phyloP scores from a whole-genome alignment of 1,140 invertebrate genomes.

The Pantala flavescens region DNA sequence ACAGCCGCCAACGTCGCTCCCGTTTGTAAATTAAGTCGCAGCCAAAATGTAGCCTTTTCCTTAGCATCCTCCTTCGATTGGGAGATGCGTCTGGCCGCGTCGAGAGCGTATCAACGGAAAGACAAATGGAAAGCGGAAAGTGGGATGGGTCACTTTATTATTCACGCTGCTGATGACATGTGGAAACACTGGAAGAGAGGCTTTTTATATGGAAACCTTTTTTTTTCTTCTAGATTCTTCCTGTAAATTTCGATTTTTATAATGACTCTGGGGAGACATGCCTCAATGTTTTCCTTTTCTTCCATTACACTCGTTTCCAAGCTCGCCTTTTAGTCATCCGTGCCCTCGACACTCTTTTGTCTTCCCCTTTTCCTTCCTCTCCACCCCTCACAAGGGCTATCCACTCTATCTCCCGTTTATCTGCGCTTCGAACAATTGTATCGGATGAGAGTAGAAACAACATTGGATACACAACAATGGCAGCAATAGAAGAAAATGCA shows the following conservation, averaged over 20 bases:
- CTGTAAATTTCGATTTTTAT: neutral
- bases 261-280: slow-evolving; percentile 4
- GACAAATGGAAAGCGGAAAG: neutral
- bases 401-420: no score
- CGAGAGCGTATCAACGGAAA: neutral
- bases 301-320: no score
- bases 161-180: neutral
- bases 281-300: neutral
- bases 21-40: no score
- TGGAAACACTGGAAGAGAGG: neutral
- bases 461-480: no score
- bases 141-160: neutral
- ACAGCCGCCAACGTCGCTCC: no score
- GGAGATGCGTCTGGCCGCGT: no score
- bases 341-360: neutral
- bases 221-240: neutral
- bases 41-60: no score
- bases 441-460: no score
- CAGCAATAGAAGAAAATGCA: no score
- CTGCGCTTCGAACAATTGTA: no score
- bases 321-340: no score
- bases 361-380: neutral
- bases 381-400: neutral
- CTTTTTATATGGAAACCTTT: neutral
- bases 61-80: no score